Evolutionary conservation across 2,113 vertebrate genomes (phyloP), one percentile per base, ranked within the genome.

Genomic region (Corythoichthys intestinalis): DNA sequence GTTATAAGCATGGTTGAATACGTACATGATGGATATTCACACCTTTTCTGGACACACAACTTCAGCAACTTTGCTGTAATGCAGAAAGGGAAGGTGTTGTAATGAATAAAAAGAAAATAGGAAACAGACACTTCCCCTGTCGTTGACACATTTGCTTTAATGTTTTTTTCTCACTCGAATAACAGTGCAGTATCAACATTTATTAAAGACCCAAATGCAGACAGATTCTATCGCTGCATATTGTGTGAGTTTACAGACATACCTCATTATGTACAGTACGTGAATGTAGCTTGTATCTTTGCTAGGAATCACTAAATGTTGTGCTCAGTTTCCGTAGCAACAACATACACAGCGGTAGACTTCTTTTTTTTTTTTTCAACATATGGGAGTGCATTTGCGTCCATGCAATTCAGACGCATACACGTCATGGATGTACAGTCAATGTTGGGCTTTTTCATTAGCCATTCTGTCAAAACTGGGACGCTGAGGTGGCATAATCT

Each of bases 71-170:
- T 70, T 35, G 17, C 52, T 10, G 57, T 47, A 66, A 80, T 72
- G 69, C 50, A 80, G 53, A 79, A 72, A 78, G 52, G 69, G 73
- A 82, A 86, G 71, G 70, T 83, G 62, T 67, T 81, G 71, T 66
- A 77, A 74, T 80, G 70, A 71, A 17, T 52, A 73, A 72, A 74
- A 4, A 66, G 83, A 88, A 79, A 89, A 89, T 86, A 91, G 91
- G 91, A 91, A 92, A 90, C 90, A 89, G 90, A 73, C 79, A 70
- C 83, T 90, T 91, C 88, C 89, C 73, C 50, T 67, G 66, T 61
- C 73, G 64, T 73, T 74, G 59, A 67, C 78, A 80, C 79, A 74
- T 77, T 66, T 81, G 67, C 47, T 76, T 61, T 38, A 4, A 59
- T 59, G 57, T n/a, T 59, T 35, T 34, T 38, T 35, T 35, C 12